Base-by-base conservation (phyloP, 2,888 invertebrate genomes). In the Loripinus fragilis region DNA sequence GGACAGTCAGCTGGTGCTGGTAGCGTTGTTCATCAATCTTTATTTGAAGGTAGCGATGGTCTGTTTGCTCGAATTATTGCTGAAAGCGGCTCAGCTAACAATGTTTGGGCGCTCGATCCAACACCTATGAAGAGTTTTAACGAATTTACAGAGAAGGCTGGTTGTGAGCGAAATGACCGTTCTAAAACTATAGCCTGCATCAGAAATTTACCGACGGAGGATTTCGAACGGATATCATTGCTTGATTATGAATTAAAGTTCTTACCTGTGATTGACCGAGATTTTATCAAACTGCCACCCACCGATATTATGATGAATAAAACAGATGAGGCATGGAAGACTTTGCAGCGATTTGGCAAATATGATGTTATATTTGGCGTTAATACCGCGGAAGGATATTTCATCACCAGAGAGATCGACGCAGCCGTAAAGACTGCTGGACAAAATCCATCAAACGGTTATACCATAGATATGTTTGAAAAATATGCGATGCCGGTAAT, bases 1-100 rank as follows among this genome's bases (percentile, higher is more conserved):
- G 78, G 78, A 45, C 67, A 71, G 48, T 78, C 78, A 1, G 78
- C 78, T 15, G 78, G 78, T 10, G 52, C 74, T 0, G 78, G 42
- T 23, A 69, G 69, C 33, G 78, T 74, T 15, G 69, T 74, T 15
- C 68, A 74, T n/a, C 78, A 78, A 60, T 52, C 78, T 12, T 17
- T 74, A n/a, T 74, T 71, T 33, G 71, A 70, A 17, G 78, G 78
- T n/a, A 78, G 60, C 45, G 55, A 55, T 48, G 74, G 74, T 0
- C 52, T 78, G 10, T 71, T 78, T 50, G 33, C 74, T 17, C 42
- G 71, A 3, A 30, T 60, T 7, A 68, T 78, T 17, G 74, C 71
- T 20, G 67, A 78, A 69, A 78, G 78, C n/a, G 78, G 78, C 0
- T 35, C 71, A 17, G 60, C 66, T 10, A 67, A 48, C 7, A 30